These are phyloP conservation scores for Aegithalos caudatus DNA, from an alignment of 2,113 vertebrate species.

Conservation along the genomic window DNA sequence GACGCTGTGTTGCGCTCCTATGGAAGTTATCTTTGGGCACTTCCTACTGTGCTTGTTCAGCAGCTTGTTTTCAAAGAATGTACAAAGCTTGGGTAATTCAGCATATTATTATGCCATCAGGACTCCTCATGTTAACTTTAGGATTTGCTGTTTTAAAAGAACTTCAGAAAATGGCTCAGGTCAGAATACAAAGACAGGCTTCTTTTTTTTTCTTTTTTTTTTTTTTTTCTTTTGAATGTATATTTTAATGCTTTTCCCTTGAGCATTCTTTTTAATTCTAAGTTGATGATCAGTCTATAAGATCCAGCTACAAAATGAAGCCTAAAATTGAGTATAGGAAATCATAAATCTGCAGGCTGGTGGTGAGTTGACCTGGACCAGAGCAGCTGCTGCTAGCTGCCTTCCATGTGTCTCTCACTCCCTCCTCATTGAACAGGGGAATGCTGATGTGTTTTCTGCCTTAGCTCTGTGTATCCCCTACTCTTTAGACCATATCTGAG, in stretches of 20 bases:
- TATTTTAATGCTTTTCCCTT: not conserved
- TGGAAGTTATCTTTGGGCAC: not conserved
- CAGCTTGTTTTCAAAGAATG: not conserved
- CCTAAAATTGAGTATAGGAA: not conserved
- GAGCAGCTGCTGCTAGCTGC: not conserved
- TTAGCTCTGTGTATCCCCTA: not conserved
- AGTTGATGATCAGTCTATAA: not conserved
- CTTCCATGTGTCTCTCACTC: not conserved
- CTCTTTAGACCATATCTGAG: not conserved
- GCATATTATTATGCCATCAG: not conserved
- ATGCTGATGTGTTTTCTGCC: not conserved
- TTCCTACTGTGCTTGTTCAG: not conserved
- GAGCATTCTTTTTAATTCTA: not conserved
- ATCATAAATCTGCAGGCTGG: not conserved
- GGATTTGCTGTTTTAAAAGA: not conserved
- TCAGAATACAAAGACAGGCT: not conserved
- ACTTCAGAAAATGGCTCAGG: not conserved
- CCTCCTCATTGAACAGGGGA: not conserved
- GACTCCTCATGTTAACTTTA: not conserved
- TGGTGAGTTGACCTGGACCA: not conserved
- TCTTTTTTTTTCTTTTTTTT: accelerated
- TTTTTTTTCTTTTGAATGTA: not conserved
- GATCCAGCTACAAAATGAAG: not conserved
- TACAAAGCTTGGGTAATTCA: not conserved
- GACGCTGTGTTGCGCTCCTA: not conserved